A percentile compares a stretch with the other conserved stretches of the same genome.
These are phyloP conservation scores for Anomalospiza imberbis DNA, from an alignment of 2,797 vertebrate species.

Conservation along the genomic window DNA sequence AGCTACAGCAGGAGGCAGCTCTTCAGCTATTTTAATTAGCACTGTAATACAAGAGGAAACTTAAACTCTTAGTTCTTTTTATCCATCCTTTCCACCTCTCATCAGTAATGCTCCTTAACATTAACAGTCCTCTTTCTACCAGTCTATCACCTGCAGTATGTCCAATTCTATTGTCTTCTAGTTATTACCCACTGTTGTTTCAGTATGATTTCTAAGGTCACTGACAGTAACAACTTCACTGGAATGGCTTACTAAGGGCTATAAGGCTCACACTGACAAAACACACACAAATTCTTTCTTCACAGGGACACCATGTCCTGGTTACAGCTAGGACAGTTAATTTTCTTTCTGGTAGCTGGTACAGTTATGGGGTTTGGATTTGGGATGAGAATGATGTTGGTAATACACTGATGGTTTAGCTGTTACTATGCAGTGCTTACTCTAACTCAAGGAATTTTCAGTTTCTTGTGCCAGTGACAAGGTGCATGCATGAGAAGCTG, in stretches of 20 bases:
- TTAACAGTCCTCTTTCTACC: background rate
- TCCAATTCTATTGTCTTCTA: background rate
- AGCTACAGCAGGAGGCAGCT: background rate
- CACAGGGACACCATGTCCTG: background rate
- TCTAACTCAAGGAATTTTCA: background rate
- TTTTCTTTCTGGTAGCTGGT: background rate
- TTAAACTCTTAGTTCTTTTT: background rate
- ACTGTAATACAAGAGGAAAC: conserved; percentile 35
- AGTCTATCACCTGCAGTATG: background rate
- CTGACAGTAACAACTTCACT: background rate
- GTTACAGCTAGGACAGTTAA: background rate
- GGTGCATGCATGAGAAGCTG: background rate
- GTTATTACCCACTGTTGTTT: background rate
- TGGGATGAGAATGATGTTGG: background rate
- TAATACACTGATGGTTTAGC: background rate
- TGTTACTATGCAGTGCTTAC: background rate
- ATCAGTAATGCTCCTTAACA: background rate
- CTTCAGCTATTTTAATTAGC: conserved; percentile 13
- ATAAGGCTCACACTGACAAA: background rate
- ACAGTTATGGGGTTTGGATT: background rate
- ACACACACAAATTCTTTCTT: background rate
- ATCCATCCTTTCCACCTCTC: background rate
- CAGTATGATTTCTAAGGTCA: background rate
- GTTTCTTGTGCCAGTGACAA: background rate
- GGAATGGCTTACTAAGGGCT: background rate